Base-by-base conservation (phyloP, 1,140 invertebrate genomes). In the Ceratosolen fusciceps region DNA sequence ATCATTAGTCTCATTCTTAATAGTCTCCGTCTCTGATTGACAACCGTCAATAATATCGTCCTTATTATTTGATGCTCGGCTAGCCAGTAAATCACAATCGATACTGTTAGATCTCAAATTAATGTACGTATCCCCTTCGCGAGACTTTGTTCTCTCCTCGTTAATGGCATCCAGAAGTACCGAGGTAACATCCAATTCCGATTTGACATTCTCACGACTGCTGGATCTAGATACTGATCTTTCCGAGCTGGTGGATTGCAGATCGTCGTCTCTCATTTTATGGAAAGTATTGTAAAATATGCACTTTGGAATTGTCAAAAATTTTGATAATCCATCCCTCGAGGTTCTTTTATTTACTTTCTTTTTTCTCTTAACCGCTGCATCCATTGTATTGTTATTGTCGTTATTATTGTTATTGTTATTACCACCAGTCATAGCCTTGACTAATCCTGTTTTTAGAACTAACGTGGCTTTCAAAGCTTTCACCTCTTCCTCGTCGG, bases 221-320 rank as follows among this genome's bases (percentile, higher is more conserved):
- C 74, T 43, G 9, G 88, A 89, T 68, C 86, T 84, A 2, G 87
- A 86, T 14, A 81, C 79, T 0, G 79, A 71, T 16, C 43, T 65
- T 10, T 84, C 84, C 10, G 81, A 85, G n/a, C 21, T 29, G 39
- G 67, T 49, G 2, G 81, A 83, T 10, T 75, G 77, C 0, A 80
- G 72, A 24, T 84, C 83, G 0, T 86, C 83, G 0, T 84, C 71
- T n/a, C 83, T 74, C 0, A 86, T 86, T 43, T 87, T 89, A 58
- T 86, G 85, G 81, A 90, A 90, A n/a, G 87, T 84, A 31, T 56
- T 82, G 56, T 89, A 84, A 39, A 90, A 89, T 16, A 90, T 86
- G 47, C 83, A 89, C 34, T 87, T 89, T 9, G 88, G 89, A 4
- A 90, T 87, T 0, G 87, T 86, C 21, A 90, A 74, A 0, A 89